A percentile compares a stretch with the other conserved stretches of the same genome.
phyloP scores from a whole-genome alignment of 2,888 invertebrate species.

The Dascillus cervinus region DNA sequence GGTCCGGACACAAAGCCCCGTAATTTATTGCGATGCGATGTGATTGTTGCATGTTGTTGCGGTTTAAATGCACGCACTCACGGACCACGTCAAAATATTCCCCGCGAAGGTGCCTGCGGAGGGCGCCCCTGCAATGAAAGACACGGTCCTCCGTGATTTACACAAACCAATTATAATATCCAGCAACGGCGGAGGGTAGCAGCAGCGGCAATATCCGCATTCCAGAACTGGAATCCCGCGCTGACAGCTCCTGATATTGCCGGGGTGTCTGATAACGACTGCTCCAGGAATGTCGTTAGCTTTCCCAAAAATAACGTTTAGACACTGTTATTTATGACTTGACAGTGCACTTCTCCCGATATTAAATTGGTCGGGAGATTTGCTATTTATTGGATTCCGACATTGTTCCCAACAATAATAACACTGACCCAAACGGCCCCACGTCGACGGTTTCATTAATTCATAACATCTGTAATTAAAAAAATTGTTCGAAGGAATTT shows the following conservation, averaged over 20 bases:
- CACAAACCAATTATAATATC: constrained; percentile 30
- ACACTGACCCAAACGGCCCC: too few species aligned
- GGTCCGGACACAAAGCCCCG: constrained; percentile 32
- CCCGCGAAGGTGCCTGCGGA: too few species aligned
- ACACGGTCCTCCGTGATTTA: constrained; percentile 24
- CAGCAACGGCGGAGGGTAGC: constrained; percentile 16
- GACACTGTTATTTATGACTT: constrained; percentile 42
- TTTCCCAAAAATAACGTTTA: constrained; percentile 44
- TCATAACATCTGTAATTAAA: too few species aligned
- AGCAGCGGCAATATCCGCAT: constrained; percentile 39
- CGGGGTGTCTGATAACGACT: constrained; percentile 39
- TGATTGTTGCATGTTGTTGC: constrained; percentile 39
- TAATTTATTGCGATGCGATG: constrained; percentile 37
- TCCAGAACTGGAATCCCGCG: constrained; percentile 37
- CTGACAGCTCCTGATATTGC: constrained; percentile 26
- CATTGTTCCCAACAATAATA: too few species aligned
- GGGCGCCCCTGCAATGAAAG: too few species aligned
- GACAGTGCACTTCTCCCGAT: constrained; percentile 27
- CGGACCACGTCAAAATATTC: constrained; percentile 16
- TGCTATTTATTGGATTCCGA: constrained; percentile 30
- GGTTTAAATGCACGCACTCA: constrained; percentile 24
- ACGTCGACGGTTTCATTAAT: too few species aligned
- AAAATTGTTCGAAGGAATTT: too few species aligned
- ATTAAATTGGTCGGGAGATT: constrained; percentile 33
- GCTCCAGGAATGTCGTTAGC: constrained; percentile 44